These are phyloP conservation scores for Gobio gobio DNA, from an alignment of 2,113 vertebrate genomes.

Conservation along the genomic window DNA sequence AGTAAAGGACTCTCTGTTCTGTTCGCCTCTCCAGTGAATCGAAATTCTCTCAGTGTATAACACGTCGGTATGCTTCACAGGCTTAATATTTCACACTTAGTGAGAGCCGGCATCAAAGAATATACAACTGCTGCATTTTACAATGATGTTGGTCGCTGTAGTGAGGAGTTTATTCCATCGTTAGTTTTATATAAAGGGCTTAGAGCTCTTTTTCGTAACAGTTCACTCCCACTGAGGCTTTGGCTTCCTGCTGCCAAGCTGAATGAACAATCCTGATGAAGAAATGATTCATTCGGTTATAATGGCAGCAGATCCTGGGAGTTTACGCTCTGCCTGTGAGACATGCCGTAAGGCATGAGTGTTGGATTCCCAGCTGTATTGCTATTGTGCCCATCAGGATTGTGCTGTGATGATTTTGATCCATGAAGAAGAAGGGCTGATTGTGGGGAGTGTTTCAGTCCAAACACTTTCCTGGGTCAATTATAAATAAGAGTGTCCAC, in stretches of 20 bases:
- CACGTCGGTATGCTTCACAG: slow-evolving; percentile 15
- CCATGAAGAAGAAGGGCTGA: not conserved
- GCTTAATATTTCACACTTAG: slow-evolving; percentile 29
- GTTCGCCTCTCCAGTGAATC: slow-evolving; percentile 3
- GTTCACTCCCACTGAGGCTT: slow-evolving; percentile 32
- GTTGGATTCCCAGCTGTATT: not conserved
- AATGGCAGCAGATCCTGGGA: slow-evolving; percentile 2
- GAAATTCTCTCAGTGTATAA: slow-evolving; percentile 15
- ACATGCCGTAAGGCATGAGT: slow-evolving; percentile 10
- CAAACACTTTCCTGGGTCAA: slow-evolving; percentile 13
- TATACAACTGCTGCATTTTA: slow-evolving; percentile 27
- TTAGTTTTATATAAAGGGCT: slow-evolving; percentile 27
- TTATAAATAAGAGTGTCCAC: not conserved
- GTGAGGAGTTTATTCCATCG: slow-evolving; percentile 5
- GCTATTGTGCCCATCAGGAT: not conserved
- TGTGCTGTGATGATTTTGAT: slow-evolving; percentile 22
- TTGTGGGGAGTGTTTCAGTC: slow-evolving; percentile 6
- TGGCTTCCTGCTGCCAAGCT: slow-evolving; percentile 22
- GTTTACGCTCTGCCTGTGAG: slow-evolving; percentile 13
- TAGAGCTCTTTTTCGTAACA: slow-evolving; percentile 1
- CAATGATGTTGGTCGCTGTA: not conserved
- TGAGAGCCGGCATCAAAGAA: slow-evolving; percentile 28
- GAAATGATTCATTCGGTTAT: slow-evolving; percentile 18
- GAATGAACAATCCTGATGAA: slow-evolving; percentile 3
- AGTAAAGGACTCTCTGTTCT: slow-evolving; percentile 33